Evolutionary conservation across 1,140 invertebrate genomes (phyloP).

Genomic region (Zaprionus lachaisei): DNA sequence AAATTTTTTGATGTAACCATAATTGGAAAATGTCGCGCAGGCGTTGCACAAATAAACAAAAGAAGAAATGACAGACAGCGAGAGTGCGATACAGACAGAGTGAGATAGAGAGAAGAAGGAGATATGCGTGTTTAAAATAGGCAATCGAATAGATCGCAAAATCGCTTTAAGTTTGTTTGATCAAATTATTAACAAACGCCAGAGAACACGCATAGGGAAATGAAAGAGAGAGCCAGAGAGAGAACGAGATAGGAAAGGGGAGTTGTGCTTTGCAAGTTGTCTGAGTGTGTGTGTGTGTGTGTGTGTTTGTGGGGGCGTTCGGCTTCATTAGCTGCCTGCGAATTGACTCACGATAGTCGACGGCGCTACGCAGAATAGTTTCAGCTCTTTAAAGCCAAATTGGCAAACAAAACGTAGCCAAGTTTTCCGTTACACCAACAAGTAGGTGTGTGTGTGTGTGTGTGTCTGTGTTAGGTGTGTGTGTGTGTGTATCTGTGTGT

Average conservation of each 20-base stretch:
- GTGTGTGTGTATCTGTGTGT: slow-evolving; percentile 19
- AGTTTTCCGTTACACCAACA: slow-evolving; percentile 72
- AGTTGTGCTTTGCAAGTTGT: slow-evolving; percentile 1
- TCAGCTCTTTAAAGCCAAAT: slow-evolving; percentile 34
- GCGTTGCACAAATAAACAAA: slow-evolving; percentile 18
- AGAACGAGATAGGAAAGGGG: slow-evolving; percentile 8
- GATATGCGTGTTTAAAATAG: slow-evolving; percentile 52
- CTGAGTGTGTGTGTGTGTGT: slow-evolving; percentile 19
- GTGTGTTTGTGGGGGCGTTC: slow-evolving; percentile 39
- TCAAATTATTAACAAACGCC: slow-evolving; percentile 56
- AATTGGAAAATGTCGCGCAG: slow-evolving; percentile 41
- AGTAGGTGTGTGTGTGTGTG: slow-evolving; percentile 21
- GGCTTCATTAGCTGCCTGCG: slow-evolving; percentile 51
- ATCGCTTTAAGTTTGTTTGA: slow-evolving; percentile 63
- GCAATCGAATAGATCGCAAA: slow-evolving; percentile 40
- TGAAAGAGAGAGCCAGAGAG: slow-evolving; percentile 3
- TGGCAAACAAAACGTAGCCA: slow-evolving; percentile 29
- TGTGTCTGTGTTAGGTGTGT: not conserved
- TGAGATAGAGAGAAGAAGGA: not conserved
- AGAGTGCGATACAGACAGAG: not conserved
- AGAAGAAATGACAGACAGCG: not conserved
- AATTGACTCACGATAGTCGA: slow-evolving; percentile 37
- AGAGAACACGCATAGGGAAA: slow-evolving; percentile 3
- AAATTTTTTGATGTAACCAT: slow-evolving; percentile 25
- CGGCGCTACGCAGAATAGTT: slow-evolving; percentile 19